Conservation (phyloP, 2,113 vertebrate species). For the Platanista minor region DNA sequence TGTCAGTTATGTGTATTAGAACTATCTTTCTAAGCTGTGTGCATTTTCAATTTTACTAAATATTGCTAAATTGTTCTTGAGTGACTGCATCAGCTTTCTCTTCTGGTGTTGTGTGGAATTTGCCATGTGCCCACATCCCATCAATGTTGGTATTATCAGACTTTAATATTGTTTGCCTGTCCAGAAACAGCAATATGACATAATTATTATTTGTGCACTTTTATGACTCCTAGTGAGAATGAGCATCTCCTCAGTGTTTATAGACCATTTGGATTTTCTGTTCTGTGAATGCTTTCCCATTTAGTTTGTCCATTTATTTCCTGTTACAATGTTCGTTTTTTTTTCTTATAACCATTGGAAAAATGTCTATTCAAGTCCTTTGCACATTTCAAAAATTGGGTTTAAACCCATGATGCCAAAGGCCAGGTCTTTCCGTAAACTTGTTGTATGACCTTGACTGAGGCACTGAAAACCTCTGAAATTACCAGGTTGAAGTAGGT, state of each 20-base stretch:
- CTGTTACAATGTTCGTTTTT: neutral
- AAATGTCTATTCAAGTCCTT: neutral
- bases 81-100: accelerated
- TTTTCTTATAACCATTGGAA: neutral
- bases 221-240: neutral
- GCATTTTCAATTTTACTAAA: neutral
- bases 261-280: neutral
- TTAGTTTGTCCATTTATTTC: neutral
- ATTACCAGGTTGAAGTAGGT: accelerated
- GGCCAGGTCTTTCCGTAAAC: neutral
- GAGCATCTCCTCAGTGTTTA: no score
- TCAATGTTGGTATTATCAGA: accelerated
- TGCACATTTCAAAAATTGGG: neutral
- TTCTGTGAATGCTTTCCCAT: neutral
- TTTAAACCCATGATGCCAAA: accelerated
- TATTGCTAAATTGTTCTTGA: accelerated
- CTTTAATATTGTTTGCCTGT: neutral
- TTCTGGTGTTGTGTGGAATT: no score
- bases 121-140: no score
- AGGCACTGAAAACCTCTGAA: neutral
- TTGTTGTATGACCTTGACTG: neutral
- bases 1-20: no score
- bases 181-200: neutral
- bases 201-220: accelerated
- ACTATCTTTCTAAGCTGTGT: neutral